Conservation (phyloP, 2,113 vertebrate genomes). For the Oreochromis aureus region DNA sequence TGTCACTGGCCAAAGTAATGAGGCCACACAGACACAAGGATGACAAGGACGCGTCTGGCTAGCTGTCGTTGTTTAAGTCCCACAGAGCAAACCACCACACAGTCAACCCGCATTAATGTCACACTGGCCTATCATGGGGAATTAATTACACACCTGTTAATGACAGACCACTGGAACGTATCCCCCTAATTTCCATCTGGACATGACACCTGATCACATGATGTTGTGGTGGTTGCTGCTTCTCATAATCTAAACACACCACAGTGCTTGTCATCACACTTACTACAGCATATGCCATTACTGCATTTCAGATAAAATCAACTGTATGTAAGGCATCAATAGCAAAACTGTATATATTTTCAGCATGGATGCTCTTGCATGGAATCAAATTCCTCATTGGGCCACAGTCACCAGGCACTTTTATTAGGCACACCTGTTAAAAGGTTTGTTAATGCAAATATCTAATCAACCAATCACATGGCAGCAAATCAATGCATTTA, state of each 20-base stretch:
- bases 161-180: conserved; percentile 36
- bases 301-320: background rate
- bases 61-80: conserved; percentile 60
- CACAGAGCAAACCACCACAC: conserved; percentile 39
- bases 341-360: background rate
- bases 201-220: conserved; percentile 10
- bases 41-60: conserved; percentile 67
- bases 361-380: background rate
- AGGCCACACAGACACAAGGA: conserved; percentile 55
- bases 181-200: conserved; percentile 53
- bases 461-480: background rate
- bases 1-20: conserved; percentile 55
- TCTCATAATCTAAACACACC: conserved; percentile 18
- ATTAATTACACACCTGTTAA: conserved; percentile 73
- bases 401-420: background rate
- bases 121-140: conserved; percentile 56
- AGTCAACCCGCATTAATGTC: conserved; percentile 59
- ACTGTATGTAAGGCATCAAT: background rate
- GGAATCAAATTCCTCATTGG: background rate
- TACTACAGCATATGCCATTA: conserved; percentile 18
- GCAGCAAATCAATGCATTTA: background rate
- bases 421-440: background rate
- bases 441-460: background rate
- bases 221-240: conserved; percentile 3
- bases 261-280: conserved; percentile 18